phyloP scores from a whole-genome alignment of 1,140 invertebrate genomes.

The Chrysomallon squamiferum region DNA sequence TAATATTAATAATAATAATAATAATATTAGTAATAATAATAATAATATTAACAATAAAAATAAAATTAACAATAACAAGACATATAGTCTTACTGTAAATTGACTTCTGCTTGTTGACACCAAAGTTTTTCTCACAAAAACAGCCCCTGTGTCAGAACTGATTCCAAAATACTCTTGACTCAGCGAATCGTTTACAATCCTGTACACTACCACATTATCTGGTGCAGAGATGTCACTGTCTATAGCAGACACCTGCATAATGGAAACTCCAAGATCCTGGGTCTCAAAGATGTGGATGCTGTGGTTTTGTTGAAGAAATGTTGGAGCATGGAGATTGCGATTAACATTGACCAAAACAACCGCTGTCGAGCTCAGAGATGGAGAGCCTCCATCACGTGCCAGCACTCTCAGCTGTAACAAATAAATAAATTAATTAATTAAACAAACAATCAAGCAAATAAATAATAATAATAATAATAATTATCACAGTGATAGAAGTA shows the following conservation, averaged over 20 bases:
- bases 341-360: slow-evolving; percentile 36
- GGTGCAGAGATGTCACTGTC: slow-evolving; percentile 39
- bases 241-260: slow-evolving; percentile 69
- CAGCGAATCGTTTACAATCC: slow-evolving; percentile 13
- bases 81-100: slow-evolving; percentile 10
- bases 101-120: neutral
- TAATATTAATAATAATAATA: too few species aligned
- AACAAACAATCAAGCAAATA: too few species aligned
- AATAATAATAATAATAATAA: too few species aligned
- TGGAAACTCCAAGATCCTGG: slow-evolving; percentile 63
- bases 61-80: too few species aligned
- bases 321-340: slow-evolving; percentile 35
- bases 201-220: slow-evolving; percentile 29
- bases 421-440: too few species aligned
- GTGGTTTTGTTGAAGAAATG: slow-evolving; percentile 68
- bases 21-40: too few species aligned
- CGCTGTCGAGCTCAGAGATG: slow-evolving; percentile 22
- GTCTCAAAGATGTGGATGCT: slow-evolving; percentile 81
- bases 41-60: too few species aligned
- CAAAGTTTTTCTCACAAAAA: slow-evolving; percentile 33
- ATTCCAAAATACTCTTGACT: slow-evolving; percentile 36
- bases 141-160: slow-evolving; percentile 25
- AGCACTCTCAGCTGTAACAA: slow-evolving; percentile 29
- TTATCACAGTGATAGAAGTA: too few species aligned
- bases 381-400: slow-evolving; percentile 65